Evolutionary conservation across 2,888 invertebrate genomes (phyloP), one percentile per base, ranked within the genome.

Genomic region (Pollenia labialis): DNA sequence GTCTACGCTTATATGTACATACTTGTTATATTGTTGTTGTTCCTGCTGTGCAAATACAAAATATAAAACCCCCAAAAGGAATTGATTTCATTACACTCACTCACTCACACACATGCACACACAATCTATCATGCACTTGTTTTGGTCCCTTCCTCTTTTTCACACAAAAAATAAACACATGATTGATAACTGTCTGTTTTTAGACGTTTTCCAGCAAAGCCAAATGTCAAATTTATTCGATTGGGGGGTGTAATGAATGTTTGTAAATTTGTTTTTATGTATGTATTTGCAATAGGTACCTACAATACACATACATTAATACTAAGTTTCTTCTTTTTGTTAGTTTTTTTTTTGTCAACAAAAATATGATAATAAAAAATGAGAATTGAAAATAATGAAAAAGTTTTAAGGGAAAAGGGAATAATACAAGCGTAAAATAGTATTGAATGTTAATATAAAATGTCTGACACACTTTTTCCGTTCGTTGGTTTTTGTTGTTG

Each of bases 381-480:
- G 68, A 18, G 18, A 64, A 16, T 32, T 42, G 60, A 9, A 66
- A 18, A 66, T 32, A 23, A n/a, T 14, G 40, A 32, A 56, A 54
- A 10, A 72, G 40, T 16, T 56, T 23, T 60, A 62, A 60, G 52
- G 62, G 48, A 84, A 81, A 62, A 72, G 42, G 48, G 77, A 81
- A 84, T 32, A 32, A 32, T 81, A 84, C 84, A 84, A 87, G 87
- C 84, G 87, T 77, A 87, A 87, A 84, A 87, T 84, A 84, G 68
- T 84, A 87, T 87, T 79, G 87, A 87, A 87, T 87, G 81, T 87
- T 87, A 84, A 84, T 87, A 84, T 87, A 87, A 87, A 87, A 87
- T 87, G 87, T 84, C 84, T 87, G 87, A 87, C 87, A 87, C 87
- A 87, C 87, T 84, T 87, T 87, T 84, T 77, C 84, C 87, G 84